Evolutionary conservation across 2,797 vertebrate genomes (phyloP), one percentile per base, ranked within the genome.

Genomic region (Triplophysa bombifrons): DNA sequence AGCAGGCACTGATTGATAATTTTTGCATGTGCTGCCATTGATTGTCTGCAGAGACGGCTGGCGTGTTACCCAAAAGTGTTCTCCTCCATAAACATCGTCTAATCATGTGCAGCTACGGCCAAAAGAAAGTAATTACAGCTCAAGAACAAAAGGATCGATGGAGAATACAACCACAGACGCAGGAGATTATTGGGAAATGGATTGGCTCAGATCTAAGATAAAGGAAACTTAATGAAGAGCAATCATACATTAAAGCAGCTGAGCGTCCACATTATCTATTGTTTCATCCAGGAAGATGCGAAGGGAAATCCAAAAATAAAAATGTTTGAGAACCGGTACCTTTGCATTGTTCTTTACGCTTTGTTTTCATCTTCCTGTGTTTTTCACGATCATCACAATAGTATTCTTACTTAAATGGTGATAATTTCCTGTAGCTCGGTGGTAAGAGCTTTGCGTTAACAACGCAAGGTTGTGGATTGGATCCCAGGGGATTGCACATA

Each of bases 101-200:
- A 78, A 74, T 84, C 76, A 82, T 69, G 76, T 56, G 19, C 22
- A 66, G 69, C 61, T 67, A 27, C 55, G 13, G 41, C 70, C 65
- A 82, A 65, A 80, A 70, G 68, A 82, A 84, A 85, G 86, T 85
- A 81, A 85, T 87, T 85, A 84, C 80, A 85, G 83, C 71, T 46
- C 14, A 51, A 70, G 84, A 82, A 73, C 82, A 80, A 66, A 74
- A 66, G 53, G 80, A 83, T 87, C 86, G 73, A 87, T 87, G 60
- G 72, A 44, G 41, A 84, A 84, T 83, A 84, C 86, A 85, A 81
- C 78, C 56, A 65, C 63, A 81, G 72, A 75, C 13, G 25, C 65
- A 66, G 55, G 51, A 85, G 77, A 85, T 84, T 84, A 87, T 85
- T 79, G 82, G 81, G 65, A 81, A 85, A 85, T 85, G 72, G 84